phyloP scores from a whole-genome alignment of 2,797 vertebrate species.

The Enteromius anoplus region DNA sequence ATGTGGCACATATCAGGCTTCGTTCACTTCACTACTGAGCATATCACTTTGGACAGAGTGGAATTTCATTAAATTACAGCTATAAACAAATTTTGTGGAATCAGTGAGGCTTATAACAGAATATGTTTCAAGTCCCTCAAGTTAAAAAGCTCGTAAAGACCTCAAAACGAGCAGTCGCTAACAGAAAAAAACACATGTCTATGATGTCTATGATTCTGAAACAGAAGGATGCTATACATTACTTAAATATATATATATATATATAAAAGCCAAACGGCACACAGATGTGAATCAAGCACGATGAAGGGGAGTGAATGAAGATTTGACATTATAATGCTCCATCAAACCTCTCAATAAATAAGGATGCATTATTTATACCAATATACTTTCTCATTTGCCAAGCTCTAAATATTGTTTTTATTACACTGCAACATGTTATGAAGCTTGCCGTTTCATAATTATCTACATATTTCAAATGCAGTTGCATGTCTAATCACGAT shows the following conservation, averaged over 20 bases:
- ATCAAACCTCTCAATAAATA: not conserved
- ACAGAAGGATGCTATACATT: not conserved
- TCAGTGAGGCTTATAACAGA: conserved; percentile 9
- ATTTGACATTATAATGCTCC: conserved; percentile 1
- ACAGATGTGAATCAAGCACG: not conserved
- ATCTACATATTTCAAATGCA: conserved; percentile 20
- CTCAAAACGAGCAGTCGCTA: conserved; percentile 8
- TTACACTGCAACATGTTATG: not conserved
- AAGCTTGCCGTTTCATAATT: not conserved
- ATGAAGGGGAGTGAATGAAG: not conserved
- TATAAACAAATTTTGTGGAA: conserved; percentile 11
- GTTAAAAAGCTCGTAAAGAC: conserved; percentile 4
- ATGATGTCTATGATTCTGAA: not conserved
- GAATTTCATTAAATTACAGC: conserved; percentile 43
- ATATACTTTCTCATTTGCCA: not conserved
- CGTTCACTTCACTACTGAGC: conserved; percentile 5
- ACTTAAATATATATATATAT: not conserved
- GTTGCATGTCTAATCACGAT: conserved; percentile 32
- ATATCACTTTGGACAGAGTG: conserved; percentile 39
- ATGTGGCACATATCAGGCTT: conserved; percentile 39
- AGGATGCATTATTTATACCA: not conserved
- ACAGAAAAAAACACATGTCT: not conserved
- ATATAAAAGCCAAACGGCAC: not conserved
- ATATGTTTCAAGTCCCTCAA: not conserved
- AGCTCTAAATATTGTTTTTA: not conserved